Conservation (phyloP, 2,888 invertebrate species). For the Empis livida region DNA sequence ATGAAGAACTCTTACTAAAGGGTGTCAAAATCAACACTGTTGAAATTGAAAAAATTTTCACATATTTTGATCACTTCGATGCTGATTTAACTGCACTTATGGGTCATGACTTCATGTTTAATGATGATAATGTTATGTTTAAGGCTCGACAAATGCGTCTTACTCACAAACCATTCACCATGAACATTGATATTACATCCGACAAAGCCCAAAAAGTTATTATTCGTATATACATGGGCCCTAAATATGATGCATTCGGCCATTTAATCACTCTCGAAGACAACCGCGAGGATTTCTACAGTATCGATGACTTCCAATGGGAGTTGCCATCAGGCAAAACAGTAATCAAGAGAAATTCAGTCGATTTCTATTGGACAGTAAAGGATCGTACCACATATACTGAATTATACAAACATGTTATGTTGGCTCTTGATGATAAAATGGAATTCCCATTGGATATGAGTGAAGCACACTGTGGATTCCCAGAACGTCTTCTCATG, state of each 20-base stretch:
- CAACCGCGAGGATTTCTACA: conserved; percentile 49
- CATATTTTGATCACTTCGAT: conserved; percentile 52
- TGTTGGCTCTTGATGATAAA: conserved; percentile 33
- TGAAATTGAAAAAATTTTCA: conserved; percentile 45
- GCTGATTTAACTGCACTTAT: conserved; percentile 47
- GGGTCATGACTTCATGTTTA: too few relatives aligned
- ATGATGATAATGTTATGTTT: conserved; percentile 18
- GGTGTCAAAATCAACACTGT: conserved; percentile 49
- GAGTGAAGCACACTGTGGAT: conserved; percentile 49
- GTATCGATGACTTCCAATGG: conserved; percentile 48
- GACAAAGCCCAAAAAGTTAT: conserved; percentile 45
- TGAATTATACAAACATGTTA: conserved; percentile 47
- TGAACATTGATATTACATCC: conserved; percentile 43
- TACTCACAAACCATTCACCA: conserved; percentile 50
- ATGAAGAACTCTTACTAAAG: conserved; percentile 43
- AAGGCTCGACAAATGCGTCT: conserved; percentile 47
- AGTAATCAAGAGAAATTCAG: conserved; percentile 51
- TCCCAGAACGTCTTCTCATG: conserved; percentile 56
- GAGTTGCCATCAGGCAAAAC: conserved; percentile 51
- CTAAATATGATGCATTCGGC: conserved; percentile 48
- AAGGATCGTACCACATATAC: conserved; percentile 51
- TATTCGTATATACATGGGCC: conserved; percentile 54
- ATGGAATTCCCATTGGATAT: conserved; percentile 41
- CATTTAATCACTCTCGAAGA: conserved; percentile 43
- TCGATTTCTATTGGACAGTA: conserved; percentile 49